phyloP scores from a whole-genome alignment of 2,888 invertebrate species.

The Sthenelais limicola region DNA sequence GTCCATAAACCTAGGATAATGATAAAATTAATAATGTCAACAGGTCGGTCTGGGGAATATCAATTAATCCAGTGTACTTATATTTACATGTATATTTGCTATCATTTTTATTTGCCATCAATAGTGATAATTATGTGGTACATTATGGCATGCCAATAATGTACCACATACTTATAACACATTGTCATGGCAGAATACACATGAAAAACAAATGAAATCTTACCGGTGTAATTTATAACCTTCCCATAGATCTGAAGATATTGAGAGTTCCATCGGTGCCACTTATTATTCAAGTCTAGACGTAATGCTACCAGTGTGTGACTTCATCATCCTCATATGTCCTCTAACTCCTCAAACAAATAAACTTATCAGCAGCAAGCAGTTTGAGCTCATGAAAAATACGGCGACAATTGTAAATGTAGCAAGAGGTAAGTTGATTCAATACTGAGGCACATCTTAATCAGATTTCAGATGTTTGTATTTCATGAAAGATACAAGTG shows the following conservation, averaged over 20 bases:
- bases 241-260: conserved; percentile 38
- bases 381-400: conserved; percentile 48
- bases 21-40: too few relatives aligned
- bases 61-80: too few relatives aligned
- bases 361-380: conserved; percentile 38
- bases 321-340: conserved; percentile 48
- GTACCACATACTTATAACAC: too few relatives aligned
- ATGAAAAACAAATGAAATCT: too few relatives aligned
- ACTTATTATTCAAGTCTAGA: conserved; percentile 42
- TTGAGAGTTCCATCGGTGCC: conserved; percentile 45
- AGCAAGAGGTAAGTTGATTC: conserved; percentile 45
- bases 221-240: not conserved
- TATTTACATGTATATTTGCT: too few relatives aligned
- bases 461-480: not conserved
- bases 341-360: conserved; percentile 47
- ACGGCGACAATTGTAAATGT: conserved; percentile 50
- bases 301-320: conserved; percentile 48
- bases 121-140: too few relatives aligned
- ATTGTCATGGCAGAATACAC: too few relatives aligned
- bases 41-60: too few relatives aligned
- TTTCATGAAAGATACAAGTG: too few relatives aligned
- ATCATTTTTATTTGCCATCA: too few relatives aligned
- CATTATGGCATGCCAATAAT: too few relatives aligned
- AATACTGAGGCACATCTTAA: not conserved
- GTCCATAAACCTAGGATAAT: too few relatives aligned